Base-by-base conservation (phyloP, 2,888 invertebrate species). In the Nemotelus pantherinus region DNA sequence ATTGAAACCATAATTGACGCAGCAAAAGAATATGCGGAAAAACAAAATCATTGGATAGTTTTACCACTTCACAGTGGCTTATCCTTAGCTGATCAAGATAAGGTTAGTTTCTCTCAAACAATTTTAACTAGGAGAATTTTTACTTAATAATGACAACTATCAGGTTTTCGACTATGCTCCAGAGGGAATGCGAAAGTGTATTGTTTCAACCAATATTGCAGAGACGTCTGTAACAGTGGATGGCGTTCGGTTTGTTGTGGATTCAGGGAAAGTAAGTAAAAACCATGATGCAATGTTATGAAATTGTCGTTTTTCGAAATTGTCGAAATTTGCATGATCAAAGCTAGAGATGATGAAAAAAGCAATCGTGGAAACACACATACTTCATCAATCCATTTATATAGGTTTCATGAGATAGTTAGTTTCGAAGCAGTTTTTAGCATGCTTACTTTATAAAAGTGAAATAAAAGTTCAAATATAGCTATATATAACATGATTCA, bases 191-290 rank as follows among this genome's bases (percentile, higher is more conserved):
- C 90, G 99, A 76, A 99, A 99, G 86, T 99, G 98, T 86, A 96
- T 99, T 79, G 92, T 99, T 1, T 96, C 98, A 0, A 99, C 99
- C 1, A 99, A 99, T 84, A 99, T 99, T 78, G 98, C 99, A 0
- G 99, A 99, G 89, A 99, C 99, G 0, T 98, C 98, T 0, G 94
- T 99, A 3, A 99, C 99, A 0, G 98, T 99, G 76, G 99, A 99
- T 85, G 99, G 99, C 0, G 94, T 99, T 76, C 90, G 99, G 83
- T 99, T 99, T 88, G 99, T 99, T 0, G 91, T 95, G 0, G 99
- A 99, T 86, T 98, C 98, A 2, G 99, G 99, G 47, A 98, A 97
- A 90, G 96, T 94, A 80, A 80, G 78, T 74, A 41, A 25, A 25
- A 25, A 25, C 25, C 25, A 25, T 25, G 25, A 25, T 25, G 25